Evolutionary conservation across 2,797 vertebrate species (phyloP).

Genomic region (Cygnus olor): DNA sequence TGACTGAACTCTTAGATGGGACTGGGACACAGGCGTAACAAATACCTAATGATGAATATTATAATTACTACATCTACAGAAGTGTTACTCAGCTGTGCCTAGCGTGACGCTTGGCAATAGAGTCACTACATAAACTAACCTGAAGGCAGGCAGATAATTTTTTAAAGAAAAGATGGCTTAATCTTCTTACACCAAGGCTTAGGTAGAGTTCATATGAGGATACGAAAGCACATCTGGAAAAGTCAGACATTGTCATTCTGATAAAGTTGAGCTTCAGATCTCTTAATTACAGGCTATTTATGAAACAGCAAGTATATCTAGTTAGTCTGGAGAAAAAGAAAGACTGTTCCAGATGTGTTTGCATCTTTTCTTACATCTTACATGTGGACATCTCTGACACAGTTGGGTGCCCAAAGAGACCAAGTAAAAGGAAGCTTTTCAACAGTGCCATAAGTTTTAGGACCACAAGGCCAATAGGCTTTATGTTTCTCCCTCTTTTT

Average conservation of each 20-base stretch:
- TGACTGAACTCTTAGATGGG: not conserved
- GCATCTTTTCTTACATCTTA: not conserved
- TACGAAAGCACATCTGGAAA: not conserved
- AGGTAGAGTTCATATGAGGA: not conserved
- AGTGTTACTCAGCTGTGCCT: not conserved
- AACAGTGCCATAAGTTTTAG: not conserved
- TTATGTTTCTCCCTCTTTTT: not conserved
- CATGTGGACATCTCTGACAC: rapidly evolving
- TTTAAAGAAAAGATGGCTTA: not conserved
- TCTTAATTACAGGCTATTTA: not conserved
- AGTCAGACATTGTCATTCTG: not conserved
- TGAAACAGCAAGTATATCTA: not conserved
- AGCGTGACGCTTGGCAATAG: not conserved
- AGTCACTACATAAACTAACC: not conserved
- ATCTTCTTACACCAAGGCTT: not conserved
- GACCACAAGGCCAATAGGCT: not conserved
- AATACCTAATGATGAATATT: not conserved
- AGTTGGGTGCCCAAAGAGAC: not conserved
- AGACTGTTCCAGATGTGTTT: not conserved
- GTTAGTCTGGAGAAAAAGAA: not conserved
- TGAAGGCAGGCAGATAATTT: not conserved
- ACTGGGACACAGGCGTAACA: not conserved
- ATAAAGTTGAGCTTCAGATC: not conserved
- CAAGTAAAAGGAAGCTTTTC: not conserved
- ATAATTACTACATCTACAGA: not conserved